Evolutionary conservation across 2,888 invertebrate genomes (phyloP), one percentile per base, ranked within the genome.

Genomic region (Hirtodrosophila duncani): DNA sequence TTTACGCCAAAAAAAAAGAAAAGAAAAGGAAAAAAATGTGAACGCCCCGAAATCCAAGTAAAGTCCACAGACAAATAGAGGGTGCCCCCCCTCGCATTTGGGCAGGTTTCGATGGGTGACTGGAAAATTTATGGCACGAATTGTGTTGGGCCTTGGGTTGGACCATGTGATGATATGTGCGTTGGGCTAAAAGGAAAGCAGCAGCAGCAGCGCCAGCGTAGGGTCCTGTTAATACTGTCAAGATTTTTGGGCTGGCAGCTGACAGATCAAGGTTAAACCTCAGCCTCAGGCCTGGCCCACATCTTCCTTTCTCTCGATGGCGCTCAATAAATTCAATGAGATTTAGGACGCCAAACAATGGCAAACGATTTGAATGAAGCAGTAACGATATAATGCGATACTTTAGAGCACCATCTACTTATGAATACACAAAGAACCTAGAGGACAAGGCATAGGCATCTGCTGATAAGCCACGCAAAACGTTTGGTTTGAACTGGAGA

Each of bases 381-480:
- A 61, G 37, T 39, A 59, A 37, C 42, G 41, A 53, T 52, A 57
- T 56, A 36, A 44, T 9, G 18, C 13, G 20, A 38, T 30, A 8
- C 36, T n/a, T n/a, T n/a, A n/a, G n/a, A n/a, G n/a, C n/a, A n/a
- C n/a, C n/a, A n/a, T n/a, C n/a, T n/a, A n/a, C n/a, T n/a, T n/a
- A n/a, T n/a, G n/a, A n/a, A n/a, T n/a, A n/a, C n/a, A n/a, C n/a
- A n/a, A n/a, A n/a, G n/a, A n/a, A n/a, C n/a, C n/a, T n/a, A n/a
- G n/a, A n/a, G n/a, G n/a, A n/a, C n/a, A 51, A 30, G 30, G 30
- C 30, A 29, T 50, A 38, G 51, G 51, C 50, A 38, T 50, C 29
- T 31, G 58, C 33, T 57, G 77, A 71, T 71, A 79, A 79, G 79
- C 71, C 75, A 74, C 70, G 71, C 61, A 56, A 51, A 48, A 59